Evolutionary conservation across 2,797 vertebrate species (phyloP), one percentile per base, ranked within the genome.

Genomic region (Phataginus tetradactyla): DNA sequence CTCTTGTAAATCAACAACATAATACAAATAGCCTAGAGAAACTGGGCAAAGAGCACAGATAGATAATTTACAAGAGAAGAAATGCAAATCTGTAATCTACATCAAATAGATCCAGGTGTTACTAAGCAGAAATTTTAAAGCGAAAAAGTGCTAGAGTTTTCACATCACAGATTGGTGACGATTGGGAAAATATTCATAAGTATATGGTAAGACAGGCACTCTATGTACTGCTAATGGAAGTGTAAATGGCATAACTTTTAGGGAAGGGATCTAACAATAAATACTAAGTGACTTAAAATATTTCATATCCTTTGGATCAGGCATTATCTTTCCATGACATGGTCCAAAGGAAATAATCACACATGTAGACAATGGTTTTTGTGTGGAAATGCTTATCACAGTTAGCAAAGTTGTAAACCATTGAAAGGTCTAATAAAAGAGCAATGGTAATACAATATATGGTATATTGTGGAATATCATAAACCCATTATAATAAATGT

Each of bases 261-360:
- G 17, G 75, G 83, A 61, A 91, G 63, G 12, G 27, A 51, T 63
- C 74, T 63, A 49, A 23, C 34, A 57, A 34, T 55, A 51, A 39
- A 29, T 49, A 45, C 45, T 90, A 80, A 94, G 49, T 85, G 55
- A 81, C 55, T 88, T 66, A 55, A 72, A 90, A 75, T 95, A 39
- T 79, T 77, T 90, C 27, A 55, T 72, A 7, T 53, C 20, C n/a
- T 75, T 90, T 23, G 39, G 80, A 86, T 95, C 27, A 77, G 42
- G 85, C 34, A 88, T 91, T 86, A 61, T 90, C 89, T 61, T 88
- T 32, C 25, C 21, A 68, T 42, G 72, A 87, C 64, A 49, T 17
- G 55, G 42, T 53, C 51, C 23, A 72, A 90, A 95, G 39, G 57
- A 87, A 90, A 69, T 34, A 94, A 90, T 87, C 86, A 84, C n/a